phyloP scores from a whole-genome alignment of 2,113 vertebrate genomes.

The Albula goreensis region DNA sequence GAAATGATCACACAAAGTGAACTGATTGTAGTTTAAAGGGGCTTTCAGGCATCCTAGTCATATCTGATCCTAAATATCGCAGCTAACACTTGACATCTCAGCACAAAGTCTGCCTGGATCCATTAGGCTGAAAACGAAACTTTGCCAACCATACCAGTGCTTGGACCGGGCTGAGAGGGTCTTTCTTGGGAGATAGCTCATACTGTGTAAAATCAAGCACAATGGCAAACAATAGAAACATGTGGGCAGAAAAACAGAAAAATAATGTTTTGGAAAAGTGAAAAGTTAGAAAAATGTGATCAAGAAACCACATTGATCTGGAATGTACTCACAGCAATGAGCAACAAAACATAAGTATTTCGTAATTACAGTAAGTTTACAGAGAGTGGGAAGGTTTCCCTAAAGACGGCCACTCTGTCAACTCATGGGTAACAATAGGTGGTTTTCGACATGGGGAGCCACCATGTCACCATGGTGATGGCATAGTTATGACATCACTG shows the following conservation, averaged over 20 bases:
- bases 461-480: neutral
- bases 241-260: neutral
- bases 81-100: neutral
- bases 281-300: neutral
- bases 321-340: neutral
- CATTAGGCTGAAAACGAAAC: neutral
- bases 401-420: neutral
- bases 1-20: neutral
- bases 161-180: neutral
- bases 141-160: too few species aligned
- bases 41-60: neutral
- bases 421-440: neutral
- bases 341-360: neutral
- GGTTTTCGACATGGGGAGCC: neutral
- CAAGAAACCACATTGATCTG: neutral
- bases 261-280: neutral
- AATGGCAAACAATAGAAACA: neutral
- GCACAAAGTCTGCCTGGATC: conserved; percentile 1
- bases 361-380: neutral
- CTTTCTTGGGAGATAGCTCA: neutral
- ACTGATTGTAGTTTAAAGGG: neutral
- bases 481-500: neutral
- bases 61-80: neutral
- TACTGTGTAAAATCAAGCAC: neutral
- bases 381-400: neutral